phyloP scores from a whole-genome alignment of 2,797 vertebrate genomes.

The Cynodonichthys magdalenae region DNA sequence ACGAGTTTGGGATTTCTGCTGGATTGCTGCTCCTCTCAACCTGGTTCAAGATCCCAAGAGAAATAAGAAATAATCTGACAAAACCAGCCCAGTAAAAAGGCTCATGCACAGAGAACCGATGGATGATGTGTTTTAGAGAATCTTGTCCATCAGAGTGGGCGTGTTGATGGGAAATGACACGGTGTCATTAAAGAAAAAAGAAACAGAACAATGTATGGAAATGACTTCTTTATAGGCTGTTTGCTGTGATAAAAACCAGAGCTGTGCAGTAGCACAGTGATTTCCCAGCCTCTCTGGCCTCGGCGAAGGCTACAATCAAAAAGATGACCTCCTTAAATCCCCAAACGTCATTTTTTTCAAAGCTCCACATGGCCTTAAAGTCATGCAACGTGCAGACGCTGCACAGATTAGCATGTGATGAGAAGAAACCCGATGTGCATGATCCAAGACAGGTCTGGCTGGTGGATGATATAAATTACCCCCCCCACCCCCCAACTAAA shows the following conservation, averaged over 20 bases:
- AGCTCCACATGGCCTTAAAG: slow-evolving; percentile 51
- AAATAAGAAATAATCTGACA: slow-evolving; percentile 13
- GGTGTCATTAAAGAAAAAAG: slow-evolving; percentile 58
- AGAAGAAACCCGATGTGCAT: slow-evolving; percentile 29
- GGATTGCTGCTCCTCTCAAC: slow-evolving; percentile 18
- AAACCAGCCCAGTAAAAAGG: neutral
- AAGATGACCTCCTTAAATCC: slow-evolving; percentile 47
- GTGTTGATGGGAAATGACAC: slow-evolving; percentile 36
- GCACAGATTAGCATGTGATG: slow-evolving; percentile 23
- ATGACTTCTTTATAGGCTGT: slow-evolving; percentile 40
- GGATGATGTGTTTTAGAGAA: slow-evolving; percentile 1
- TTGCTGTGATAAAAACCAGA: slow-evolving; percentile 68
- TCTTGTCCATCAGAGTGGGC: slow-evolving; percentile 23
- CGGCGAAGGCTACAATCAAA: slow-evolving; percentile 39
- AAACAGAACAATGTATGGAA: slow-evolving; percentile 64
- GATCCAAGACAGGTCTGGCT: slow-evolving; percentile 27
- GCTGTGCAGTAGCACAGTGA: slow-evolving; percentile 51
- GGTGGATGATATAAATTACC: slow-evolving; percentile 44
- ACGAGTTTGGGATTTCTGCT: slow-evolving; percentile 37
- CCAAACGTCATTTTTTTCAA: slow-evolving; percentile 33
- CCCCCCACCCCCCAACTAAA: slow-evolving; percentile 12
- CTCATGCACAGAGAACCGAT: neutral
- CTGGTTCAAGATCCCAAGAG: slow-evolving; percentile 4
- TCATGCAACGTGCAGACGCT: slow-evolving; percentile 41
- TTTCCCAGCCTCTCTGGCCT: slow-evolving; percentile 39